Evolutionary conservation across 2,888 invertebrate genomes (phyloP), one percentile per base, ranked within the genome.

Genomic region (Lithosia quadra): DNA sequence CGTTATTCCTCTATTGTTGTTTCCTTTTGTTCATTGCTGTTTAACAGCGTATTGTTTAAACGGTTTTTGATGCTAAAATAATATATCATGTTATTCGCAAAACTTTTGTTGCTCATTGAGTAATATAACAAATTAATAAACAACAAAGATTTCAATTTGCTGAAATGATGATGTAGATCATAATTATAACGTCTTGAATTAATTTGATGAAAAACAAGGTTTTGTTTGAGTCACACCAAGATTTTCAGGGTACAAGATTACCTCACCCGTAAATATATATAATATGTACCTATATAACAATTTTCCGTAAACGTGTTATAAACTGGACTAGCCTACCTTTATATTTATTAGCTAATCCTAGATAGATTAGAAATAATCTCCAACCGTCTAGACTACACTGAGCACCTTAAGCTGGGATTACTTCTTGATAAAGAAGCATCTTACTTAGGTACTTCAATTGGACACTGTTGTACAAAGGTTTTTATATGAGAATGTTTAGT

Each of bases 1-100:
- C 69, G 68, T 74, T 63, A n/a, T 68, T 67, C 53, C 59, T 57
- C 55, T 69, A 71, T 74, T 76, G 76, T 76, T 80, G 76, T 79
- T 75, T 66, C 71, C 65, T 67, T 73, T 43, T 68, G 72, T 72
- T 75, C 67, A 70, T 74, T 77, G 71, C 77, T 77, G 63, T 68
- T 75, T 71, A 43, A 73, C 36, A 7, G 53, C 22, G 53, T 55
- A 66, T 55, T 39, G 67, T 68, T 75, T 71, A 24, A 71, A 58
- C 24, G 18, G 67, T 66, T 58, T 28, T 58, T 22, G 11, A 22
- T 39, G 18, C 13, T 36, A 55, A 62, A 58, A 11, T n/a, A n/a
- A n/a, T 63, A n/a, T 21, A 43, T 58, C 57, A n/a, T 56, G 43
- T n/a, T n/a, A 43, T 56, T 56, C 33, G 21, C n/a, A 33, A 28